Conservation (phyloP, 2,888 invertebrate species). For the Ophion ventricosus region DNA sequence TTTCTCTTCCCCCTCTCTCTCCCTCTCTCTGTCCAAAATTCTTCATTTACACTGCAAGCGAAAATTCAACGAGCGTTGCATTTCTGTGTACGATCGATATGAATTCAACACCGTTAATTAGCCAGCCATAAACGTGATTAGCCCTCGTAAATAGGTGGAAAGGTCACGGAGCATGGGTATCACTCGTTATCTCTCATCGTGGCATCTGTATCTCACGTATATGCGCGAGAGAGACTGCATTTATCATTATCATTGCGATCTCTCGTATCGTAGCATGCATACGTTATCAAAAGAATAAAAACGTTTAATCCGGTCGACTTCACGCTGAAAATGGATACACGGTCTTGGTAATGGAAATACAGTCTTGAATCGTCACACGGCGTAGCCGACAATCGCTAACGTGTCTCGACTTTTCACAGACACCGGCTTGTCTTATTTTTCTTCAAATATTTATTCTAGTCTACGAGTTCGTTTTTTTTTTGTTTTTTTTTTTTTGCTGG, state of each 20-base stretch:
- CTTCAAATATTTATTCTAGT: not conserved
- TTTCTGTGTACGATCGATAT: conserved; percentile 14
- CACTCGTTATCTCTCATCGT: conserved; percentile 19
- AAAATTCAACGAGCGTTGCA: not conserved
- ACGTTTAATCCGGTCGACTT: conserved; percentile 33
- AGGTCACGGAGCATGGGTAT: conserved; percentile 19
- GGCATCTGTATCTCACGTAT: not conserved
- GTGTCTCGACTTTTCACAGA: not conserved
- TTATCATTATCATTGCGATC: conserved; percentile 42
- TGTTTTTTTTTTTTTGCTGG: too few species aligned
- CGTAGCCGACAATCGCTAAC: not conserved
- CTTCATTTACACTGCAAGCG: not conserved
- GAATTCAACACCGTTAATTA: conserved; percentile 39
- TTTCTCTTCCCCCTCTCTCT: too few species aligned
- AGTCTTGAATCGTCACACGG: not conserved
- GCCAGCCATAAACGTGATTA: conserved; percentile 18
- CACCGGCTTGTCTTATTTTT: not conserved
- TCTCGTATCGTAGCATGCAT: conserved; percentile 11
- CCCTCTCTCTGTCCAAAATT: too few species aligned
- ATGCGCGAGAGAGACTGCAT: conserved; percentile 37
- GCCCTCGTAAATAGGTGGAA: conserved; percentile 31
- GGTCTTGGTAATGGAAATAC: not conserved
- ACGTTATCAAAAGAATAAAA: conserved; percentile 34
- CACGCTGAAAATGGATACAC: not conserved
- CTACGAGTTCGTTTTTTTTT: too few species aligned